phyloP scores from a whole-genome alignment of 1,140 invertebrate species.

The Druon quercuslanigerum region DNA sequence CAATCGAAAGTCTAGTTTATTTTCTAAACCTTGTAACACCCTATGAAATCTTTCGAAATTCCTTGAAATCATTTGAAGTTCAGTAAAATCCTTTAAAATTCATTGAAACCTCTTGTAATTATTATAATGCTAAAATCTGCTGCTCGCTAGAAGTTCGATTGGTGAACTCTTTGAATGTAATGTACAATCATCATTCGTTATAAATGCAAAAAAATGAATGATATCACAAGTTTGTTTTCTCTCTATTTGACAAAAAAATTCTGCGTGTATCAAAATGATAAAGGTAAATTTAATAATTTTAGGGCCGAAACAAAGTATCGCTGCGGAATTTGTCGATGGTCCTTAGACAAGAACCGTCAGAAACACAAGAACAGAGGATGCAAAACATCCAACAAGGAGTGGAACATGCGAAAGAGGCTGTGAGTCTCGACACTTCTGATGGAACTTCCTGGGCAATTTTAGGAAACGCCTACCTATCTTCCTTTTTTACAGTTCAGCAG shows the following conservation, averaged over 20 bases:
- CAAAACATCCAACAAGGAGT: conserved; percentile 85
- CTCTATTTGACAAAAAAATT: background rate
- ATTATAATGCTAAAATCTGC: too few species aligned
- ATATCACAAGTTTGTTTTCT: background rate
- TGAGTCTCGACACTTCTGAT: conserved; percentile 87
- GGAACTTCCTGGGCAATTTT: conserved; percentile 90
- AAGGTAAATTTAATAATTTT: conserved; percentile 57
- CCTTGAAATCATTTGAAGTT: too few species aligned
- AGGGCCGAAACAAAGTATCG: conserved; percentile 87
- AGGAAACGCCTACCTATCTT: conserved; percentile 90
- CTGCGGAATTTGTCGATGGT: conserved; percentile 91
- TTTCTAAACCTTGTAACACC: too few species aligned
- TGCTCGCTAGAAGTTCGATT: too few species aligned
- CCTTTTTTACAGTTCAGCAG: conserved; percentile 86
- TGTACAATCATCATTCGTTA: background rate
- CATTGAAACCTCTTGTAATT: too few species aligned
- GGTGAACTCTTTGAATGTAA: too few species aligned
- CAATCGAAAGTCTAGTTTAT: too few species aligned
- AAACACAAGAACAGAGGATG: conserved; percentile 77
- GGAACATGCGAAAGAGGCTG: conserved; percentile 88
- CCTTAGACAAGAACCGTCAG: conserved; percentile 80
- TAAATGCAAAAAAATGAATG: background rate
- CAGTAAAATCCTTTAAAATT: too few species aligned
- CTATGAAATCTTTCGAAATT: too few species aligned
- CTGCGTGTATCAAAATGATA: background rate